Conservation (phyloP, 2,888 invertebrate species). For the Apotomis capreana region DNA sequence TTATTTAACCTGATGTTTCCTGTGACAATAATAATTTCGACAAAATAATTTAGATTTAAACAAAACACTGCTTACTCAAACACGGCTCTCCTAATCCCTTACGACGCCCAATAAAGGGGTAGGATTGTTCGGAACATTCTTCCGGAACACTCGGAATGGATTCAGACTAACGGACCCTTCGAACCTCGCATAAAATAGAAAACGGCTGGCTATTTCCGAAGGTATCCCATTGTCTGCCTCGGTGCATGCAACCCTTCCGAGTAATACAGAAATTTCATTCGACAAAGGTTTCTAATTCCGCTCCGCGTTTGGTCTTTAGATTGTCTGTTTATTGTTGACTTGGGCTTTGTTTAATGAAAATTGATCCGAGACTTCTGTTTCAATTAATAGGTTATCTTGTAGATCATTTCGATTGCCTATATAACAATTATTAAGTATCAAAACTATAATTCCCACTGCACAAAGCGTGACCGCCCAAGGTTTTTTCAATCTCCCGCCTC, state of each 20-base stretch:
- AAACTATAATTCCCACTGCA: too few relatives aligned
- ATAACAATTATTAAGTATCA: too few relatives aligned
- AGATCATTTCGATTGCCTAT: too few relatives aligned
- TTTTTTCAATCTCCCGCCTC: too few relatives aligned
- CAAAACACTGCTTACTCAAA: slow-evolving; percentile 29
- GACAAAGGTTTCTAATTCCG: slow-evolving; percentile 50
- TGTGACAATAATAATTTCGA: background rate
- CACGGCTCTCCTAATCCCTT: slow-evolving; percentile 42
- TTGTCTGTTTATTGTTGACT: slow-evolving; percentile 35
- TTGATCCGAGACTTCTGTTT: background rate
- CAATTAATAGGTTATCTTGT: too few relatives aligned
- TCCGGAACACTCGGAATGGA: slow-evolving; percentile 74
- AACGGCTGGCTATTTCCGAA: slow-evolving; percentile 72
- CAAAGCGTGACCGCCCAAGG: too few relatives aligned
- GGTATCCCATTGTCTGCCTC: slow-evolving; percentile 72
- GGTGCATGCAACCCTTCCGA: slow-evolving; percentile 73
- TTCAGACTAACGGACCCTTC: slow-evolving; percentile 74
- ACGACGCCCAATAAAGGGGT: slow-evolving; percentile 66
- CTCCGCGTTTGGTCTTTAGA: slow-evolving; percentile 33
- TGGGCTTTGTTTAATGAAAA: slow-evolving; percentile 15
- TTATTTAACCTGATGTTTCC: too few relatives aligned
- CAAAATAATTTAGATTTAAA: slow-evolving; percentile 23
- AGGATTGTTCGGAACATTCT: slow-evolving; percentile 75
- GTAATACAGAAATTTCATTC: slow-evolving; percentile 67
- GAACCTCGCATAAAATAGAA: slow-evolving; percentile 76